phyloP scores from a whole-genome alignment of 2,888 invertebrate species.

The Cotesia congregata region DNA sequence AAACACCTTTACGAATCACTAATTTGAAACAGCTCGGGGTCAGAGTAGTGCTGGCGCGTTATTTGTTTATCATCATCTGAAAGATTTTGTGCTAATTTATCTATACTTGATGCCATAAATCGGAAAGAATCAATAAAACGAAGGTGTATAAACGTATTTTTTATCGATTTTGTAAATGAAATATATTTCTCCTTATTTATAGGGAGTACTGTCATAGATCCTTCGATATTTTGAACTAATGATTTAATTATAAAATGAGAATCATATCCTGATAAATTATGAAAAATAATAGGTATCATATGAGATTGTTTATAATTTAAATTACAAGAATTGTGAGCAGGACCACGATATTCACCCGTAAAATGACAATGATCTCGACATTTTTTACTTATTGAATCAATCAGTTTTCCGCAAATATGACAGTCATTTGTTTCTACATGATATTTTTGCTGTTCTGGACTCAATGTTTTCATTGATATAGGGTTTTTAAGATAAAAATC shows the following conservation, averaged over 20 bases:
- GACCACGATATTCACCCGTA: slow-evolving; percentile 46
- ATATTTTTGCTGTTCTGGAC: slow-evolving; percentile 2
- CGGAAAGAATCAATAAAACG: slow-evolving; percentile 56
- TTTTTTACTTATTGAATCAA: neutral
- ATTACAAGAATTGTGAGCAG: slow-evolving; percentile 39
- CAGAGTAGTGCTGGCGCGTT: slow-evolving; percentile 34
- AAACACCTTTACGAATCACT: slow-evolving; percentile 55
- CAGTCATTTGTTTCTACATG: too few species aligned
- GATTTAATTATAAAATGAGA: slow-evolving; percentile 52
- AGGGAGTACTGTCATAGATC: slow-evolving; percentile 48
- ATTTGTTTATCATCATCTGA: slow-evolving; percentile 37
- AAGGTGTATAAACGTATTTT: neutral
- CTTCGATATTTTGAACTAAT: slow-evolving; percentile 44
- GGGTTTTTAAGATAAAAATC: slow-evolving; percentile 1
- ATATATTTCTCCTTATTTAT: slow-evolving; percentile 55
- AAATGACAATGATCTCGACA: slow-evolving; percentile 48
- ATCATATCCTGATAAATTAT: slow-evolving; percentile 41
- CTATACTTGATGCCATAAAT: slow-evolving; percentile 56
- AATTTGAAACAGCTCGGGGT: slow-evolving; percentile 44
- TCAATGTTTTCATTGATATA: slow-evolving; percentile 33
- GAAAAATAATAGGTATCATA: too few species aligned
- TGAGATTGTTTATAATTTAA: too few species aligned
- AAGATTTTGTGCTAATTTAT: slow-evolving; percentile 53
- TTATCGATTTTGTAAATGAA: slow-evolving; percentile 51
- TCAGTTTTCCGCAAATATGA: too few species aligned